phyloP scores from a whole-genome alignment of 2,888 invertebrate genomes.

The Cryptus viduatorius region DNA sequence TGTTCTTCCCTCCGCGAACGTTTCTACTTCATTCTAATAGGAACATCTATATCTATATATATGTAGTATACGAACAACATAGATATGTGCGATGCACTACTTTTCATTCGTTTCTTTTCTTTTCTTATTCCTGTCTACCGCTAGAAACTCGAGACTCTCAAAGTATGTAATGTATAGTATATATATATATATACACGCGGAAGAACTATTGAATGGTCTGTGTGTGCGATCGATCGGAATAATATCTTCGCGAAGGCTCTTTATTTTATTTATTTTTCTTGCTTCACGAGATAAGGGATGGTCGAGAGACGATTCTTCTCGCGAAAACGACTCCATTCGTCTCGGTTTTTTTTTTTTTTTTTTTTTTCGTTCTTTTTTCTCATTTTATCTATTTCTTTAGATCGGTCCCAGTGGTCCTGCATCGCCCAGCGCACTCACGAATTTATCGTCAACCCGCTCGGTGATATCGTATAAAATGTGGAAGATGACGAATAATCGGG shows the following conservation, averaged over 20 bases:
- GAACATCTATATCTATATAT: not conserved
- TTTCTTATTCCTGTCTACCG: slow-evolving; percentile 7
- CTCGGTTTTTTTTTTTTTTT: slow-evolving; percentile 14
- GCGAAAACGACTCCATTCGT: slow-evolving; percentile 39
- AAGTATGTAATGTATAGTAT: not conserved
- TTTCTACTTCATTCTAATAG: not conserved
- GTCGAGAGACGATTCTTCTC: slow-evolving; percentile 31
- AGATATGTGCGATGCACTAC: not conserved
- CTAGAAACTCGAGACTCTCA: slow-evolving; percentile 7
- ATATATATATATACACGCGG: not conserved
- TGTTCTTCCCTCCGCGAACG: slow-evolving; percentile 14
- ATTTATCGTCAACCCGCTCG: slow-evolving; percentile 4
- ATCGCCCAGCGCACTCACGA: slow-evolving; percentile 22
- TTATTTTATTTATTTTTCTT: slow-evolving; percentile 35
- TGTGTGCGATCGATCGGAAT: slow-evolving; percentile 54
- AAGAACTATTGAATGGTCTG: slow-evolving; percentile 40
- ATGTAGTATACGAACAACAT: not conserved
- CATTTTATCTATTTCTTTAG: slow-evolving; percentile 13
- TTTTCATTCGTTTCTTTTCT: slow-evolving; percentile 1
- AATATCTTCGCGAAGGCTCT: slow-evolving; percentile 39
- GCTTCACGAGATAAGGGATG: slow-evolving; percentile 37
- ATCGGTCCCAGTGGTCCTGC: slow-evolving; percentile 32
- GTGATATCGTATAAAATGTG: slow-evolving; percentile 17
- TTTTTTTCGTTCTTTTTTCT: not conserved
- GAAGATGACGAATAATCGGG: slow-evolving; percentile 38